Evolutionary conservation across 2,113 vertebrate genomes (phyloP).

Genomic region (Spermophilus dauricus): DNA sequence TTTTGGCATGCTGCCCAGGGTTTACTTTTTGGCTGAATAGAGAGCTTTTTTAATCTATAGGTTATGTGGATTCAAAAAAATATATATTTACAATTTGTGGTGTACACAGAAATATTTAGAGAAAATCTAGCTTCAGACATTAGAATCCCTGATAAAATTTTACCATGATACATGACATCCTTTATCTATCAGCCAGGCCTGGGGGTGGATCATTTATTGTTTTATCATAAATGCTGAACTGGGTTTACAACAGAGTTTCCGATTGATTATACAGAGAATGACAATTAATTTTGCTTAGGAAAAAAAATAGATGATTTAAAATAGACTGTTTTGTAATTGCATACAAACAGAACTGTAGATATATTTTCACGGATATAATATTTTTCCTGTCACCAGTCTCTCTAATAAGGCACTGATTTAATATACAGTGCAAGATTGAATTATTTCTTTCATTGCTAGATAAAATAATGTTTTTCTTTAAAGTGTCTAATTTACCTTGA

Average conservation of each 20-base stretch:
- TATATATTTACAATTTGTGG: not conserved
- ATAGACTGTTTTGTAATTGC: not conserved
- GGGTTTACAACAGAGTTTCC: not conserved
- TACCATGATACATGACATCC: not conserved
- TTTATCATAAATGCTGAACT: not conserved
- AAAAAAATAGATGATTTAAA: not conserved
- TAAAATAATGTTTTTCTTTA: constrained; percentile 6
- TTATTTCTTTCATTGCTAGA: constrained; percentile 1
- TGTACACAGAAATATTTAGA: not conserved
- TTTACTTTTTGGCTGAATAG: not conserved
- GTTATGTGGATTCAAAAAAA: not conserved
- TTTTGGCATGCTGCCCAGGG: not conserved
- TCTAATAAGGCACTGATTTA: constrained; percentile 44
- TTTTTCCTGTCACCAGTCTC: not conserved
- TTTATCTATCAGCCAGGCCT: not conserved
- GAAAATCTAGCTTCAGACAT: not conserved
- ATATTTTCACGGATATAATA: constrained; percentile 24
- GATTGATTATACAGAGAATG: not conserved
- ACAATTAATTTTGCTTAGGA: not conserved
- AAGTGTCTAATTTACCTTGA: constrained; percentile 14
- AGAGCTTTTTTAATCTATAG: not conserved
- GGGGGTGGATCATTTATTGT: not conserved
- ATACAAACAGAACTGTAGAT: not conserved
- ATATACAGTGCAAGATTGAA: not conserved
- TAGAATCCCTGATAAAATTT: not conserved